Percentiles rank a stretch among this genome's conserved stretches.
phyloP scores from a whole-genome alignment of 1,140 invertebrate genomes.

The Aethina tumida region DNA sequence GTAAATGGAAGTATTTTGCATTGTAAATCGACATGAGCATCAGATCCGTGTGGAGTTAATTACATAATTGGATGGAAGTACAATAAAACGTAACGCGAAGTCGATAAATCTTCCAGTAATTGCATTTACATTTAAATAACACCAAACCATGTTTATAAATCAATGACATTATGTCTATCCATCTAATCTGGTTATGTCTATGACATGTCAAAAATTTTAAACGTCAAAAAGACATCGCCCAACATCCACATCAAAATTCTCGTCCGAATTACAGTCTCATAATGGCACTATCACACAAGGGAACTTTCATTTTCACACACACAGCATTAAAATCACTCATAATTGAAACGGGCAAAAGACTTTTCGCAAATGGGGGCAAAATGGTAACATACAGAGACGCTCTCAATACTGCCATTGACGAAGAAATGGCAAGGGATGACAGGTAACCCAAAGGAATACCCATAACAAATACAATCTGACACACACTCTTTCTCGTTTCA shows the following conservation, averaged over 20 bases:
- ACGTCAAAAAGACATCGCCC: not conserved
- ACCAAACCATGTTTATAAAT: too few relatives aligned
- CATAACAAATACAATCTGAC: too few relatives aligned
- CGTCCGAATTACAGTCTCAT: too few relatives aligned
- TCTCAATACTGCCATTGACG: slow-evolving; percentile 90
- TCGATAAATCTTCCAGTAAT: slow-evolving; percentile 2
- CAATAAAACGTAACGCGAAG: not conserved
- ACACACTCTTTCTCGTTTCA: too few relatives aligned
- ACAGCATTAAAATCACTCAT: too few relatives aligned
- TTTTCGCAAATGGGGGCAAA: slow-evolving; percentile 46
- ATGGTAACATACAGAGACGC: slow-evolving; percentile 94
- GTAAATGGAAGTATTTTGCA: not conserved
- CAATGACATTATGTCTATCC: too few relatives aligned
- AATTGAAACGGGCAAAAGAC: too few relatives aligned
- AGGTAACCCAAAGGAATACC: too few relatives aligned
- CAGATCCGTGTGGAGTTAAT: too few relatives aligned
- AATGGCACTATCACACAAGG: too few relatives aligned
- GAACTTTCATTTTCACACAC: too few relatives aligned
- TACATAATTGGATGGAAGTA: slow-evolving; percentile 1
- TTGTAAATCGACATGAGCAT: not conserved
- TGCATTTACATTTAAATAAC: slow-evolving; percentile 2
- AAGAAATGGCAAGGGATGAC: slow-evolving; percentile 93
- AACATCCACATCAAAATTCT: not conserved
- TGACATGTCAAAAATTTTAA: not conserved
- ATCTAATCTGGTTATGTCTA: not conserved